Evolutionary conservation across 2,113 vertebrate species (phyloP), one percentile per base, ranked within the genome.

Genomic region (Oceanodroma tethys): DNA sequence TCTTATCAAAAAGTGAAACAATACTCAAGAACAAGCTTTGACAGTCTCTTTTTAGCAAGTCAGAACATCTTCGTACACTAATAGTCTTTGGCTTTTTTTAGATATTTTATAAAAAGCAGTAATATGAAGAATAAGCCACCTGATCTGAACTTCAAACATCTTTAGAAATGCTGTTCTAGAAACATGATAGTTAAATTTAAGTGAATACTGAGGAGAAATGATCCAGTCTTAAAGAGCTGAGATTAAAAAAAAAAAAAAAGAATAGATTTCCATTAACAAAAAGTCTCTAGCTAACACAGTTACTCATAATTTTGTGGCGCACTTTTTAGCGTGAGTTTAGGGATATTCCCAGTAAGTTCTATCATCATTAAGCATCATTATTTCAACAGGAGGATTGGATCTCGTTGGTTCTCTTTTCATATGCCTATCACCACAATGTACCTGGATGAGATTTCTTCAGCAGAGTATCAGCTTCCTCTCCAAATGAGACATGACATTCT

Each of bases 161-260:
- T 92, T 96, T 50, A 89, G 91, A 97, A 96, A 97, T 87, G 26
- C 86, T 93, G 72, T 94, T 96, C 90, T 91, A 91, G 83, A 92
- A 96, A 96, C 73, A 25, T 6, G 90, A 92, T 81, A 90, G 71
- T 66, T 87, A 92, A 87, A 6, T 62, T 34, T 90, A 9, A 82
- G 76, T 85, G 80, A 95, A 90, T 90, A 74, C 78, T 25, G 34
- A 90, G 7, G 50, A 92, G 90, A 94, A 92, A 90, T 53, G 15
- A 88, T 81, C 16, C 23, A 21, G 6, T 58, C n/a, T 81, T 67
- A 75, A 42, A 45, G 25, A 86, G 22, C 0, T 75, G 17, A 38
- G 19, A 70, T 34, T 1, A 13, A 70, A 43, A 45, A 68, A 42
- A 45, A 43, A 45, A 45, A 48, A 42, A 78, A 27, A 29, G 1